A percentile compares a stretch with the other conserved stretches of the same genome.
Evolutionary conservation across 2,888 invertebrate species (phyloP).

Genomic region (Lasioglossum calceatum): DNA sequence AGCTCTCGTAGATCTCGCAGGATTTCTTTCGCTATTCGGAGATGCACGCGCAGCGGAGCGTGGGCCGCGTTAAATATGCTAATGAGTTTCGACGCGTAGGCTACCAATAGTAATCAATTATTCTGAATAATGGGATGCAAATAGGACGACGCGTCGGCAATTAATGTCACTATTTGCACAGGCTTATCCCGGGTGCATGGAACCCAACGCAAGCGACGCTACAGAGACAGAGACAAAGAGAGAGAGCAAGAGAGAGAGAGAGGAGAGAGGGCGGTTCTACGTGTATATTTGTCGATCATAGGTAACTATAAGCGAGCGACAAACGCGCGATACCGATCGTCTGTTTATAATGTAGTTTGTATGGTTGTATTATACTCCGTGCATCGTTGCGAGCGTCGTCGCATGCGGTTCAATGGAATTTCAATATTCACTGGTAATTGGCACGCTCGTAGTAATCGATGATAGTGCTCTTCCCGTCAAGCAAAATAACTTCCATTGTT

Average conservation of each 20-base stretch:
- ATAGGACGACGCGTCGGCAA: conserved; percentile 80
- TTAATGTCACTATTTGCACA: conserved; percentile 83
- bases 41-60: conserved; percentile 1
- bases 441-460: not conserved
- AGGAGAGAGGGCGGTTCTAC: conserved; percentile 45
- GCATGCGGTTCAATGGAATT: conserved; percentile 14
- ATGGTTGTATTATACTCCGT: conserved; percentile 33
- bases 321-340: conserved; percentile 70
- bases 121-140: conserved; percentile 83
- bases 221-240: not conserved
- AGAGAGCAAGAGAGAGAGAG: not conserved
- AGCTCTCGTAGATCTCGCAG: not conserved
- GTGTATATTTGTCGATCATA: conserved; percentile 73
- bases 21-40: not conserved
- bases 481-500: not conserved
- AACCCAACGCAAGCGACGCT: conserved; percentile 48
- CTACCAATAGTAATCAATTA: conserved; percentile 82
- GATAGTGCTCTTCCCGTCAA: not conserved
- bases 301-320: conserved; percentile 57
- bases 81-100: conserved; percentile 80
- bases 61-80: conserved; percentile 77
- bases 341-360: conserved; percentile 70
- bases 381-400: conserved; percentile 18
- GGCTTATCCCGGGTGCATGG: conserved; percentile 78
- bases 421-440: conserved; percentile 12